Evolutionary conservation across 2,888 invertebrate species (phyloP), one percentile per base, ranked within the genome.

Genomic region (Pollenia angustigena): DNA sequence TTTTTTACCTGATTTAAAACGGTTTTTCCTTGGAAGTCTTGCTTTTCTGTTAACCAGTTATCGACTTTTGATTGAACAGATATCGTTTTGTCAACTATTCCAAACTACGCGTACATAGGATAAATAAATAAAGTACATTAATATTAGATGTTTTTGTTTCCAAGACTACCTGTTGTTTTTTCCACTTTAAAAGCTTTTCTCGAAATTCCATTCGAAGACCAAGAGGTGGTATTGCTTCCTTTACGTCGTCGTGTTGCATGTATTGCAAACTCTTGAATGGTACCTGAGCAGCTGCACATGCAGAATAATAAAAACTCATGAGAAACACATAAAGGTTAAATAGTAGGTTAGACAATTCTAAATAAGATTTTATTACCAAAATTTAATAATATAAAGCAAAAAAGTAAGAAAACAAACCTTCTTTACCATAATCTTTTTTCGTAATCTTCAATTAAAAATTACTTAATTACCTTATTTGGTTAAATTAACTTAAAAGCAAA

Each of bases 211-310:
- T 23, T 11, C 32, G 32, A 58, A 58, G 23, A 32, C 58, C 58
- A 12, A 58, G 32, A 58, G 58, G 58, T 12, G 58, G 60, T 60
- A 60, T 60, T 56, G 3, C 56, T 18, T 56, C 56, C 9, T 56
- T 23, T 56, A 56, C 8, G 12, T 56, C 56, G 16, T 1, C 12
- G 16, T 56, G 56, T 56, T 56, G 56, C 56, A 56, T 23, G 18
- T 40, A 46, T 23, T 48, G 46, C 11, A 46, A 46, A 11, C 46
- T 46, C 6, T 46, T 46, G 11, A 11, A 9, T 11, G 46, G 0
- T 46, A 46, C 46, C 11, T 46, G 46, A 11, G 46, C 9, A 9
- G 46, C 46, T 46, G 11, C 4, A 11, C 46, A 46, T 4, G 46
- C 2, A 52, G 12, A 52, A n/a, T 52, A 23, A 23, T 23, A 2